Base-by-base conservation (phyloP, 2,797 vertebrate species). In the Galago senegalensis region DNA sequence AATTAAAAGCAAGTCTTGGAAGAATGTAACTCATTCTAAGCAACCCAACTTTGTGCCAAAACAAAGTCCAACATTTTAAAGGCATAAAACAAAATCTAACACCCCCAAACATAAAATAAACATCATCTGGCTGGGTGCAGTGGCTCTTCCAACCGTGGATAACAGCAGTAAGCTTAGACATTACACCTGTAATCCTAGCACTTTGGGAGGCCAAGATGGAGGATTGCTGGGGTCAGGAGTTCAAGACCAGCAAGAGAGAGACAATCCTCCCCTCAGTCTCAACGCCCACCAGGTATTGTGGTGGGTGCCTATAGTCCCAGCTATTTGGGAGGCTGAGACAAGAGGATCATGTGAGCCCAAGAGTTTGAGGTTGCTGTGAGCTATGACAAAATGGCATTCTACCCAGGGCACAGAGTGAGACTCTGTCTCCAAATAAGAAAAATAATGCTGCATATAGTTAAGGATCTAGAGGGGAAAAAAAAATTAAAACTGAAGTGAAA, bases 1-100 rank as follows among this genome's bases (percentile, higher is more conserved):
- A 88, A 93, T 85, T 86, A 91, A 88, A 93, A 92, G 43, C 25
- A 86, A n/a, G 13, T 67, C 43, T 89, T 65, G 49, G 56, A 89
- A 72, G 37, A 92, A 87, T 60, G 53, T 31, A 76, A 72, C 17
- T n/a, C 21, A 72, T 34, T 3, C 27, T 72, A 77, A 75, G 40
- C 63, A 69, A 87, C 29, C 46, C 37, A 93, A 87, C 27, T 56
- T n/a, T 86, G 29, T 29, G 37, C 61, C 29, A 87, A 70, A 77
- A 77, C 17, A 70, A 93, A 88, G 29, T 63, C 84, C 18, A 83
- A 46, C 21, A 79, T 21, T 83, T 69, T 43, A 85, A 75, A 87
- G 49, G 34, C 75, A 43, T 80, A 81, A 65, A 69, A 93, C 21
- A 63, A 83, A 67, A 90, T 31, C 53, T 20, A 84, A 25, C 14